Conservation (phyloP, 2,888 invertebrate species). For the Synanthedon vespiformis region DNA sequence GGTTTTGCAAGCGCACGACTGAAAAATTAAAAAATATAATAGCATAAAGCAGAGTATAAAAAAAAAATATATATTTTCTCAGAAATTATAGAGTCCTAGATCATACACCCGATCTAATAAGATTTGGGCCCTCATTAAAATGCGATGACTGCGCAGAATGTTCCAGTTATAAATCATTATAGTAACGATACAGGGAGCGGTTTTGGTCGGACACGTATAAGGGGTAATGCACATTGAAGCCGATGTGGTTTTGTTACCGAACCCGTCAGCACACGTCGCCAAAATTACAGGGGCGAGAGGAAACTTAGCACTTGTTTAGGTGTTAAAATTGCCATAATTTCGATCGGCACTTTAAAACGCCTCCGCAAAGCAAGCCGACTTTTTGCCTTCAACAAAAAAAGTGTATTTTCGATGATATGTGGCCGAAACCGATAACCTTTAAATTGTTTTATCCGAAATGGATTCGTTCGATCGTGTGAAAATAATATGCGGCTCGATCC, state of each 20-base stretch:
- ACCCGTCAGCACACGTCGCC: conserved; percentile 41
- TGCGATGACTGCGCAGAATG: conserved; percentile 48
- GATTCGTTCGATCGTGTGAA: conserved; percentile 59
- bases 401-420: conserved; percentile 61
- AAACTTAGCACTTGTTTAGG: conserved; percentile 65
- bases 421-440: conserved; percentile 52
- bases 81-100: conserved; percentile 51
- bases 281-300: conserved; percentile 57
- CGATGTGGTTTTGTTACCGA: conserved; percentile 24
- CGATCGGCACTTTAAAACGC: conserved; percentile 48
- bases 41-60: no score
- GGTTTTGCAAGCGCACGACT: no score
- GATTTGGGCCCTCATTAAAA: conserved; percentile 53
- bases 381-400: conserved; percentile 54
- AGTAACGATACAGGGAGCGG: conserved; percentile 40
- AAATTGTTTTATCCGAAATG: conserved; percentile 62
- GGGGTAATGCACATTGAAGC: conserved; percentile 19
- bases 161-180: conserved; percentile 57
- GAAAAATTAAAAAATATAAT: background rate
- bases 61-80: conserved; percentile 5
- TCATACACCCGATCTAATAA: conserved; percentile 24
- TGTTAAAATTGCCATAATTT: conserved; percentile 70
- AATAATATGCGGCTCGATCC: conserved; percentile 25
- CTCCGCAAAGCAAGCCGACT: conserved; percentile 57
- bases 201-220: conserved; percentile 29